phyloP scores from a whole-genome alignment of 1,140 invertebrate species.

The Gryllus bimaculatus region DNA sequence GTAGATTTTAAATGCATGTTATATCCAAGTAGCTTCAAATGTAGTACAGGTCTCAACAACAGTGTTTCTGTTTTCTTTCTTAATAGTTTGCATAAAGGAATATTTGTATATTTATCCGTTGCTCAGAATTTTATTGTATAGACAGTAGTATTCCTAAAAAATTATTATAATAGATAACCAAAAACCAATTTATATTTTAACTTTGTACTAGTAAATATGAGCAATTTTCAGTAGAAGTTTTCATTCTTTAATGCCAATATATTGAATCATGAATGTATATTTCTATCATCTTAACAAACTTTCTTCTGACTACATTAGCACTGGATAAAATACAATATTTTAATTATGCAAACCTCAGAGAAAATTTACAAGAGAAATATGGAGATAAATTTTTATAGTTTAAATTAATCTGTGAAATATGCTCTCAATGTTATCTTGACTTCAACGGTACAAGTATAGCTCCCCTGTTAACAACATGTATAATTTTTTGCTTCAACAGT shows the following conservation, averaged over 20 bases:
- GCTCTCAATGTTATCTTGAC: constrained; percentile 7
- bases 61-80: constrained; percentile 8
- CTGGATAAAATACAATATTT: constrained; percentile 2
- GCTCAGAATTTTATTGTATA: background rate
- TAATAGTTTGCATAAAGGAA: constrained; percentile 9
- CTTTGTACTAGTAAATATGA: too few relatives aligned
- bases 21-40: constrained; percentile 11
- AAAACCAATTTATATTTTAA: too few relatives aligned
- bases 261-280: too few relatives aligned
- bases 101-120: background rate
- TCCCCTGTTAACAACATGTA: background rate
- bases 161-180: too few relatives aligned
- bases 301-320: background rate
- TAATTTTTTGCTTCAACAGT: constrained; percentile 15
- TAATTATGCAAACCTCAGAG: constrained; percentile 7
- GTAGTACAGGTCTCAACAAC: constrained; percentile 13
- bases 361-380: constrained; percentile 12
- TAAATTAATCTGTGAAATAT: background rate
- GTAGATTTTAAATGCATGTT: constrained; percentile 15
- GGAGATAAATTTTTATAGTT: background rate
- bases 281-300: too few relatives aligned
- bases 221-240: too few relatives aligned
- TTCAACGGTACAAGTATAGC: background rate
- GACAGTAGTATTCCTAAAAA: too few relatives aligned
- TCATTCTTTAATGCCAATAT: too few relatives aligned